Percentiles rank a stretch among this genome's conserved stretches.
Evolutionary conservation across 2,113 vertebrate species (phyloP).

Genomic region (Blennius ocellaris): DNA sequence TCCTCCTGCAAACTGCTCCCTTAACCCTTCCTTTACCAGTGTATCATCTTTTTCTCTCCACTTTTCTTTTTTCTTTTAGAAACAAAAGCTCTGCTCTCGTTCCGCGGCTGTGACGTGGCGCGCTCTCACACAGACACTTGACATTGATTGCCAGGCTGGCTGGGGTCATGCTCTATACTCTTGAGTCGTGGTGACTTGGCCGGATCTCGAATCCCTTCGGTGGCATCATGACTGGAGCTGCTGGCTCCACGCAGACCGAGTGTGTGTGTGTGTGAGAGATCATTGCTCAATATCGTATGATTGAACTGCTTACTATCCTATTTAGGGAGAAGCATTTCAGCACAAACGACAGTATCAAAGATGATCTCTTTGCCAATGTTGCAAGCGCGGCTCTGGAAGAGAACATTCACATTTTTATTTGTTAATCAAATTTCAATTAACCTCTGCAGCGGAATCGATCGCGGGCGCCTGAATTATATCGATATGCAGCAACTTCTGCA

Average conservation of each 20-base stretch:
- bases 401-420: constrained; percentile 43
- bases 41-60: constrained; percentile 1
- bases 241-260: background rate
- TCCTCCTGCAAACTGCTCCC: constrained; percentile 61
- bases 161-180: constrained; percentile 51
- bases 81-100: background rate
- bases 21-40: constrained; percentile 17
- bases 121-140: constrained; percentile 37
- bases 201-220: constrained; percentile 24
- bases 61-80: constrained; percentile 16
- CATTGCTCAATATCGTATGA: background rate
- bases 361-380: constrained; percentile 34
- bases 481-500: constrained; percentile 7
- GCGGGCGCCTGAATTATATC: constrained; percentile 8
- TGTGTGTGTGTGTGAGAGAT: too few species aligned
- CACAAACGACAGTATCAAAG: constrained; percentile 22
- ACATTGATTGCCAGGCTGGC: constrained; percentile 66
- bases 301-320: constrained; percentile 27
- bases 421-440: constrained; percentile 64
- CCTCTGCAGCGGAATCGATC: constrained; percentile 22
- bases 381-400: constrained; percentile 3
- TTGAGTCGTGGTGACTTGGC: constrained; percentile 23
- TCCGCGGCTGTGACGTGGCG: constrained; percentile 34
- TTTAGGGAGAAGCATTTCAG: constrained; percentile 29
- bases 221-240: constrained; percentile 18